Percentiles rank a stretch among this genome's conserved stretches.
Evolutionary conservation across 2,888 invertebrate genomes (phyloP).

Genomic region (Drosophila colorata): DNA sequence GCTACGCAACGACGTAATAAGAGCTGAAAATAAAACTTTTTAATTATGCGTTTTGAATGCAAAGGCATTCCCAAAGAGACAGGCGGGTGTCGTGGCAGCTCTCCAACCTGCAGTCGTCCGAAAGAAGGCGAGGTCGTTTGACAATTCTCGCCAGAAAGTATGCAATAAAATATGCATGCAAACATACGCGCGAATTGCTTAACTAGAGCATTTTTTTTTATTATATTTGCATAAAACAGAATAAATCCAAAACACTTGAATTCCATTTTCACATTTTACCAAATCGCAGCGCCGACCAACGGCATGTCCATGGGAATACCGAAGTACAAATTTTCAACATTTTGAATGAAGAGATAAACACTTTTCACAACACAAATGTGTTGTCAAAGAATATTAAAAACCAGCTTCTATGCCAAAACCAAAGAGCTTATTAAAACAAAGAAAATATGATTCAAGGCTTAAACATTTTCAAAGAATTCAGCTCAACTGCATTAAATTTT

Average conservation of each 20-base stretch:
- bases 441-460: background rate
- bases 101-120: slow-evolving; percentile 10
- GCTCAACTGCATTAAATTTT: too few species aligned
- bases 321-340: background rate
- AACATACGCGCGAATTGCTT: slow-evolving; percentile 45
- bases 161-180: slow-evolving; percentile 65
- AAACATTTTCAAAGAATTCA: too few species aligned
- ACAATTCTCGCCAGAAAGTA: slow-evolving; percentile 39
- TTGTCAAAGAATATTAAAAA: slow-evolving; percentile 9
- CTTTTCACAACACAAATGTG: slow-evolving; percentile 8
- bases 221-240: slow-evolving; percentile 45
- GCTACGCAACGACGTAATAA: slow-evolving; percentile 39
- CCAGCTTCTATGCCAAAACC: slow-evolving; percentile 7
- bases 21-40: slow-evolving; percentile 65
- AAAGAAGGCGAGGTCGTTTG: slow-evolving; percentile 18
- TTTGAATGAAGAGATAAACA: slow-evolving; percentile 1
- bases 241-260: slow-evolving; percentile 43
- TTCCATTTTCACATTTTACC: slow-evolving; percentile 23
- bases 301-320: background rate
- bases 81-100: background rate
- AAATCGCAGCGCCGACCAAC: slow-evolving; percentile 6
- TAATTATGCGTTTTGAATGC: slow-evolving; percentile 63
- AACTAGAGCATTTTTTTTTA: slow-evolving; percentile 36
- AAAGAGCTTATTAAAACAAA: slow-evolving; percentile 4
- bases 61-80: slow-evolving; percentile 44